Base-by-base conservation (phyloP, 2,888 invertebrate genomes). In the Hermodice carunculata region DNA sequence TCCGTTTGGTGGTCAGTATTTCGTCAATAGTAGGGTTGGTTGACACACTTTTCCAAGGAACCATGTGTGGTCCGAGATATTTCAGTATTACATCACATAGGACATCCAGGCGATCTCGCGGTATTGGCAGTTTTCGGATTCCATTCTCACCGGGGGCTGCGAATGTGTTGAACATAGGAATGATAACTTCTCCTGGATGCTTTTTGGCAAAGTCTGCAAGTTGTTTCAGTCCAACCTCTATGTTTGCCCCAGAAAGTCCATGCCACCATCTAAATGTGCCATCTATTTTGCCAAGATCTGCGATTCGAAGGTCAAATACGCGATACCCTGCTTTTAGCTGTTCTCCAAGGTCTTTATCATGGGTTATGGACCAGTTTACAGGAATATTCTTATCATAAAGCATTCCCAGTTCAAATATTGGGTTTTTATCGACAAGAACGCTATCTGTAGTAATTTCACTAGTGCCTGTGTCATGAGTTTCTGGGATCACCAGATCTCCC, bases 221-320 rank as follows among this genome's bases (percentile, higher is more conserved):
- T 24, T 58, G 37, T 4, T 46, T 4, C 29, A 58, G 32, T 31
- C 40, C 59, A 6, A 11, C 40, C 11, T 31, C n/a, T n/a, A 58
- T 58, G 5, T 29, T 32, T n/a, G 28, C 5, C 3, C 43, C 61
- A 11, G 61, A 6, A 4, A 54, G 6, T 3, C 46, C 46, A 37
- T 62, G 62, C 46, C 49, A 62, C 62, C 62, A 62, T 22, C 37
- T 17, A 57, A 62, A 62, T 6, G 46, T 51, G 40, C 28, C 61
- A 19, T 61, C 34, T 5, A 31, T 11, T 4, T 6, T 5, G 19
- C 26, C 44, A 11, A 46, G 3, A 28, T 62, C 62, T 5, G 62
- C 62, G 17, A 62, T 37, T 17, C 62, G 34, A 4, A 62, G 40
- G 24, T 62, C 62, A 56, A 57, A 62, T 3, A 5, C 5, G 17